These are phyloP conservation scores for Falco rusticolus DNA, from an alignment of 2,797 vertebrate genomes.

Conservation along the genomic window DNA sequence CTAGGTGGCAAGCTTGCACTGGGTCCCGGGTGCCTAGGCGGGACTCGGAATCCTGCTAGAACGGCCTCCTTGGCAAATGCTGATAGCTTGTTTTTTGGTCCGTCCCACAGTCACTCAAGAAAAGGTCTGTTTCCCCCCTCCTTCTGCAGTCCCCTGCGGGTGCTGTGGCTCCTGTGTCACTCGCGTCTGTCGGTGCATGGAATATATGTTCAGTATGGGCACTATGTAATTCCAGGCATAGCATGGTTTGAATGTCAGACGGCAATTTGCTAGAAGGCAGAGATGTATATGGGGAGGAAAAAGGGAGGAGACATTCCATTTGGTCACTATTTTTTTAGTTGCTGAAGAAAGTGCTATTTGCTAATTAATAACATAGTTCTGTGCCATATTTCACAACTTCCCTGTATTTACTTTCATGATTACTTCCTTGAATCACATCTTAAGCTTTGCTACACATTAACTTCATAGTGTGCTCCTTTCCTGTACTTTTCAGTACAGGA, in stretches of 20 bases:
- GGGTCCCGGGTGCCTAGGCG: neutral
- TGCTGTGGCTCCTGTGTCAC: neutral
- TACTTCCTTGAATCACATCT: neutral
- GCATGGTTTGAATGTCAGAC: constrained; percentile 24
- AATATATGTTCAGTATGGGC: constrained; percentile 63
- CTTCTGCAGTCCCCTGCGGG: neutral
- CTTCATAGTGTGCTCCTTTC: neutral
- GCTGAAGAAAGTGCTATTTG: constrained; percentile 19
- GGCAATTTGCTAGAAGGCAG: constrained; percentile 24
- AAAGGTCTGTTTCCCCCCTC: neutral
- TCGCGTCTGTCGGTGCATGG: neutral
- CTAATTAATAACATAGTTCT: constrained; percentile 28
- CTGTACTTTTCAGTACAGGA: neutral
- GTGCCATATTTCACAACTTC: neutral
- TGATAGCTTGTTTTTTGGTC: fast-evolving
- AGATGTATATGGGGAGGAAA: neutral
- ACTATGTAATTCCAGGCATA: constrained; percentile 30
- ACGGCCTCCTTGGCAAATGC: neutral
- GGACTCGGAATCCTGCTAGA: neutral
- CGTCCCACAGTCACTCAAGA: neutral
- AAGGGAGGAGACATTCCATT: constrained; percentile 42
- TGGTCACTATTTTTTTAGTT: neutral
- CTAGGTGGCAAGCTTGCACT: neutral
- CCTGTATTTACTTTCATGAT: neutral
- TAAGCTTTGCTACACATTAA: neutral